Evolutionary conservation across 1,140 invertebrate species (phyloP), one percentile per base, ranked within the genome.

Genomic region (Drosophila takahashii): DNA sequence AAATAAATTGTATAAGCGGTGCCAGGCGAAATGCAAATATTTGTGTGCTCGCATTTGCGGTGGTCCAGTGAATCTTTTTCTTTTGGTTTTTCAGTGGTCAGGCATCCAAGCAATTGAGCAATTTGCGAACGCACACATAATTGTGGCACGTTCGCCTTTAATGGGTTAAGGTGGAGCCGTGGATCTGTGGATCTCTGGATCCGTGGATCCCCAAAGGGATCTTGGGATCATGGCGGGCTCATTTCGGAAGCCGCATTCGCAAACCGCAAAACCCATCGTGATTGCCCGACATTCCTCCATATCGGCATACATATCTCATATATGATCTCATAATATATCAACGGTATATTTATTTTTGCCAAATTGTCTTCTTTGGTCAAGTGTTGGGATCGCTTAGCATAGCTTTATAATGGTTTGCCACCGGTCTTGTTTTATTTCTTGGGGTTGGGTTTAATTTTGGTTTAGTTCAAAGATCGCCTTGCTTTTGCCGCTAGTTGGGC

Each of bases 1-100:
- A 89, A 89, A 89, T 89, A 89, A 89, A 89, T 89, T 89, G 84
- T 84, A 90, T 89, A 89, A 87, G 70, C 83, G 83, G 75, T 78
- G 75, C 56, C 77, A 58, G 60, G 64, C 76, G 36, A 81, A 87
- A 89, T 89, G 80, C 73, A 89, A 84, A 87, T 89, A 72, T 79
- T 48, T 79, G 45, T 79, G 45, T 53, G 62, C 52, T 58, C 71
- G 67, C 45, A 47, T 74, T 72, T 74, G 71, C 58, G 71, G 72
- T 76, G 72, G 72, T 76, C 72, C 72, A 39, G 57, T 61, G 56
- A 34, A 39, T 39, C 27, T 51, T 32, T 8, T 50, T 32, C 47
- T 10, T 9, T 59, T 3, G n/a, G 53, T 16, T n/a, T 11, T 27
- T 57, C 15, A 36, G 37, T 36, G 73, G 64, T 45, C 65, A 11